These are phyloP conservation scores for Macrophya annulata DNA, from an alignment of 2,888 invertebrate species.

Conservation along the genomic window DNA sequence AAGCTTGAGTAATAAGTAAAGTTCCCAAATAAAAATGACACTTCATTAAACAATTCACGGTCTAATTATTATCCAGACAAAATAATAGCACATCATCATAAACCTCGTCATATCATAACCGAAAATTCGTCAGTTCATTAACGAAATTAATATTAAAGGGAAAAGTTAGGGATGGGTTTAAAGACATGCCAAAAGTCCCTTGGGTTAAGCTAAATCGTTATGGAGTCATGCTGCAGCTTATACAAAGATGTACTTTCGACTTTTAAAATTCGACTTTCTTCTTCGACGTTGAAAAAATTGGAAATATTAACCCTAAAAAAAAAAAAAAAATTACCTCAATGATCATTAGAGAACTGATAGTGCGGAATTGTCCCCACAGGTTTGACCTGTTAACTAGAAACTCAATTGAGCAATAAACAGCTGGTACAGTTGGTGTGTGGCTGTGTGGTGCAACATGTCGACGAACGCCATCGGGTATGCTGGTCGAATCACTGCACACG, in stretches of 20 bases:
- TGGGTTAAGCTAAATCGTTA: neutral
- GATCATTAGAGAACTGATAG: neutral
- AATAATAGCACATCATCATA: neutral
- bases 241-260: neutral
- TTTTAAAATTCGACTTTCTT: neutral
- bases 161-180: neutral
- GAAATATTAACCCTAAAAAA: neutral
- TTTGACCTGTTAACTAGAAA: conserved; percentile 44
- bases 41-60: no score
- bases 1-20: neutral
- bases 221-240: neutral
- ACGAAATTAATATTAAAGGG: neutral
- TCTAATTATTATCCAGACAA: no score
- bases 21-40: no score
- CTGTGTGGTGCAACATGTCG: conserved; percentile 24
- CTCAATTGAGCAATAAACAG: conserved; percentile 48
- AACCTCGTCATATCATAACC: neutral
- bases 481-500: conserved; percentile 27
- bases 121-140: conserved; percentile 6
- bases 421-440: neutral
- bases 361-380: neutral
- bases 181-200: neutral
- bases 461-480: conserved; percentile 31
- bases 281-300: neutral
- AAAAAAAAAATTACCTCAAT: neutral